Evolutionary conservation across 2,888 invertebrate genomes (phyloP).

Genomic region (Orthosia cruda): DNA sequence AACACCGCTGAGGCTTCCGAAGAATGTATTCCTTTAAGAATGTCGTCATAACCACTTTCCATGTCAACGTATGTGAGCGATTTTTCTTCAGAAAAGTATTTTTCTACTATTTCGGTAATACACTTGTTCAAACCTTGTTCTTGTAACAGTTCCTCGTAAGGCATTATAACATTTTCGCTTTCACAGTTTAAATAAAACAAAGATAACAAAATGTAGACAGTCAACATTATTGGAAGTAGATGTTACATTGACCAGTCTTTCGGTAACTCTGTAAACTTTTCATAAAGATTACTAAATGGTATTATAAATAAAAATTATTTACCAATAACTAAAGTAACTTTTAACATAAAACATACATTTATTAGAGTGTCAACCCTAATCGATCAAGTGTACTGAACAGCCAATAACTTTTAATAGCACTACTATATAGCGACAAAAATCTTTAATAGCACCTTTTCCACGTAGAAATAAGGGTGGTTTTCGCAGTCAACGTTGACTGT

Average conservation of each 20-base stretch:
- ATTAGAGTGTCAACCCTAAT: constrained; percentile 22
- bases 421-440: no score
- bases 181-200: constrained; percentile 12
- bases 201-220: constrained; percentile 9
- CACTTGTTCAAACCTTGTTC: constrained; percentile 23
- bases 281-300: background rate
- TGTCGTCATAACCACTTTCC: constrained; percentile 9
- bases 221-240: constrained; percentile 19
- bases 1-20: constrained; percentile 16
- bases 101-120: constrained; percentile 34
- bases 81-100: constrained; percentile 34
- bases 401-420: background rate
- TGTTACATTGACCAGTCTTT: background rate
- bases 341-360: background rate
- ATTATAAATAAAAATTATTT: background rate
- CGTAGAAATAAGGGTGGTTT: constrained; percentile 1
- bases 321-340: constrained; percentile 16
- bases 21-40: constrained; percentile 51
- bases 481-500: background rate
- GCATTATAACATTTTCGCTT: background rate
- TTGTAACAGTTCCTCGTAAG: background rate
- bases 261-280: background rate
- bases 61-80: constrained; percentile 48
- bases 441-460: background rate
- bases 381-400: constrained; percentile 4